phyloP scores from a whole-genome alignment of 2,888 invertebrate genomes.

The Choreutis nemorana region DNA sequence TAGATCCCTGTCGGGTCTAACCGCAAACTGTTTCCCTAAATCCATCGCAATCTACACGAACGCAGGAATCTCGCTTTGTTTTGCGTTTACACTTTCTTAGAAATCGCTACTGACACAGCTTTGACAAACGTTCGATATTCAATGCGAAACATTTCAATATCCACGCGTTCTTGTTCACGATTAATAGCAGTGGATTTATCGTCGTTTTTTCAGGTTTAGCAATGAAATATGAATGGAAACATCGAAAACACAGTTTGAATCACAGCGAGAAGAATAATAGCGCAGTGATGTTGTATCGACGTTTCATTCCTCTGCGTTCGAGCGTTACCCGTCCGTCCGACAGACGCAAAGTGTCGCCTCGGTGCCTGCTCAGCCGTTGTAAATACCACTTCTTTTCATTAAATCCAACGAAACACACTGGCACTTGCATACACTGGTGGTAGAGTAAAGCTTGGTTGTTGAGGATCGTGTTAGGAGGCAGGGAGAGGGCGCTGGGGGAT shows the following conservation, averaged over 20 bases:
- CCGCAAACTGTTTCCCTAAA: no score
- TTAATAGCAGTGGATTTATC: no score
- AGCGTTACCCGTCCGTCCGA: constrained; percentile 29
- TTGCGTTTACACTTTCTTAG: no score
- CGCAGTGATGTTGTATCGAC: constrained; percentile 36
- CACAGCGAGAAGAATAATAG: constrained; percentile 1
- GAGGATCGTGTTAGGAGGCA: constrained; percentile 2
- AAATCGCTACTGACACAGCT: no score
- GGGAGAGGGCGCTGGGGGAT: constrained; percentile 9
- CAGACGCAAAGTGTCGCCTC: constrained; percentile 28
- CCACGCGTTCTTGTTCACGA: no score
- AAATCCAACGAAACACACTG: constrained; percentile 26
- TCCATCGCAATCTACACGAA: no score
- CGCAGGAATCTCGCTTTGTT: no score
- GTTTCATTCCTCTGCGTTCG: constrained; percentile 27
- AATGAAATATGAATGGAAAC: no score
- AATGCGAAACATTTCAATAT: no score
- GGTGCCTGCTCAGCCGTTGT: constrained; percentile 23
- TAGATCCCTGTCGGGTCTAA: no score
- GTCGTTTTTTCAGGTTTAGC: no score
- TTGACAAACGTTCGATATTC: no score
- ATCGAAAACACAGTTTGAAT: constrained; percentile 1
- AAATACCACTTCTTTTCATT: constrained; percentile 36
- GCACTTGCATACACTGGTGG: constrained; percentile 19
- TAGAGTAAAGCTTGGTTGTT: constrained; percentile 15